Evolutionary conservation across 2,113 vertebrate species (phyloP), one percentile per base, ranked within the genome.

Genomic region (Thymallus thymallus): DNA sequence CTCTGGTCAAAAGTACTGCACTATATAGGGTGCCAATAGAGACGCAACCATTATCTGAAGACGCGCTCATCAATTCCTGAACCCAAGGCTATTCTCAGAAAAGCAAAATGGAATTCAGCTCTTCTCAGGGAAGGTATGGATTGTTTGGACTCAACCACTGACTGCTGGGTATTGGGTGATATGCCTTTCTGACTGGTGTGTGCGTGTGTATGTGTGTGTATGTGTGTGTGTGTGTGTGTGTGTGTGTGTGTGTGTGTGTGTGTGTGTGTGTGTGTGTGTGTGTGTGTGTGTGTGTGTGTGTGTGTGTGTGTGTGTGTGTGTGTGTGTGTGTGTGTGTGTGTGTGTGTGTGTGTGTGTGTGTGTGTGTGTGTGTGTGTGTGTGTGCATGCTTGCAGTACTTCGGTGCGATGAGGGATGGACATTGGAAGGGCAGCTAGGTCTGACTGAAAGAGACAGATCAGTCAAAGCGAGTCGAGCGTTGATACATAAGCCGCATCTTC

Each of bases 401-500:
- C 16, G 76, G 22, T 81, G 80, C 81, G 67, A 75, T 76, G 78
- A 87, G 88, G 85, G 87, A 87, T 85, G 86, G 84, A 76, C 88
- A 88, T 74, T 77, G 72, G 72, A 80, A 16, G 87, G 85, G 87
- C 87, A 90, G 48, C 48, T 14, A 23, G 51, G 67, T 73, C 18
- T 41, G 65, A 84, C 68, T 51, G 82, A 85, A 86, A 72, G 16
- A 86, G 80, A 81, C 78, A 76, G 87, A 88, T 88, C 88, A 88
- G 89, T 89, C 84, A 80, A 84, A 85, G 88, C 58, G 12, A n/a
- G 58, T 9, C 58, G 58, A 23, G 58, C 20, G 7, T 9, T 61
- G 58, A 61, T 22, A 88, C 90, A 85, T 88, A 88, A 86, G 83
- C 88, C 23, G 18, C 74, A 62, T 20, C 82, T 82, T 91, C 85